phyloP scores from a whole-genome alignment of 2,797 vertebrate genomes.

The Morus bassanus region DNA sequence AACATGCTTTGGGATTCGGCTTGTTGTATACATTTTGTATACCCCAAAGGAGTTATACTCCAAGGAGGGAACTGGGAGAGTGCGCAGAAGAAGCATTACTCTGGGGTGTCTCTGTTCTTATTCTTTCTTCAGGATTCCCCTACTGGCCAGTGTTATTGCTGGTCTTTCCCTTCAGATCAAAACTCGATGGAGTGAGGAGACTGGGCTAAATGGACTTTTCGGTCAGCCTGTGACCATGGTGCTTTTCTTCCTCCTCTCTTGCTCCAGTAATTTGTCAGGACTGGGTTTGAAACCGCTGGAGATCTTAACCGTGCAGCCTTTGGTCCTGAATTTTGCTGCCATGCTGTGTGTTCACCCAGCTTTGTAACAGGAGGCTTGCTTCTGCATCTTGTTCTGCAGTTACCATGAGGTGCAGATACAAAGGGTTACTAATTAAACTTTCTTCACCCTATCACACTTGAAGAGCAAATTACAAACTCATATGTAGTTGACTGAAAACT shows the following conservation, averaged over 20 bases:
- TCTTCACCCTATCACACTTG: background rate
- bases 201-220: background rate
- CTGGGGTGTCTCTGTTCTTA: background rate
- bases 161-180: background rate
- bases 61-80: background rate
- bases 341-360: background rate
- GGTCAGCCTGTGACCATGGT: background rate
- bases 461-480: background rate
- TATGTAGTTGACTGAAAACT: background rate
- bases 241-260: background rate
- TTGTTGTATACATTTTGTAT: background rate
- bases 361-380: background rate
- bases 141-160: background rate
- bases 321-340: background rate
- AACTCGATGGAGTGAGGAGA: rapidly evolving
- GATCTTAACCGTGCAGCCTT: background rate
- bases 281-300: background rate
- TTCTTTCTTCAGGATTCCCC: background rate
- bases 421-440: background rate
- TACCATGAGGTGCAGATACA: background rate
- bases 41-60: background rate
- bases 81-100: background rate
- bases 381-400: background rate
- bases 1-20: background rate
- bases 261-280: background rate